Evolutionary conservation across 1,140 invertebrate genomes (phyloP), one percentile per base, ranked within the genome.

Genomic region (Reticulitermes speratus): DNA sequence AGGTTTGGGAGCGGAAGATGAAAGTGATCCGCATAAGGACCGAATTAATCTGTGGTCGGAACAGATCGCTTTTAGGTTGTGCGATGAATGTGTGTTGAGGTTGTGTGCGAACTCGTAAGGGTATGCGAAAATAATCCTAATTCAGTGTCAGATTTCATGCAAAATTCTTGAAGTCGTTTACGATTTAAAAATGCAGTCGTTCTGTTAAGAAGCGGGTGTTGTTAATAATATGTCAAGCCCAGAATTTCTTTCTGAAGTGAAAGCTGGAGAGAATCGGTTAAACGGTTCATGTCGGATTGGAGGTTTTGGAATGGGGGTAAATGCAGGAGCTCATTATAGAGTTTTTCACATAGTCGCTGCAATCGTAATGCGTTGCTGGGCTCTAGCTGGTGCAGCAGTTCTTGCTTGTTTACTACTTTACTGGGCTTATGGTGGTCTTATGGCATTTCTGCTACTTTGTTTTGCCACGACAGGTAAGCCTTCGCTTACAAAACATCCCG

Each of bases 391-490:
- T 45, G 89, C 93, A 82, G 93, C 93, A 38, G 89, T 95, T 75
- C 91, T 96, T 82, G 90, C 93, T 81, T 95, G 95, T 89, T 93
- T 96, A 87, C 89, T 97, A 87, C 91, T 97, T 32, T 97, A 96
- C 91, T 97, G 96, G 94, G 93, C 95, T 86, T 96, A 96, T 90
- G 96, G 97, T 82, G 95, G 95, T 88, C 89, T 96, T 82, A 90
- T 95, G 87, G 94, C 96, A 25, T 93, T 96, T 87, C 89, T 93
- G 32, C 92, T 97, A 44, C 92, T 97, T 83, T 92, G 93, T 84
- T 92, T 95, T 87, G 94, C 95, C 86, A 90, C 94, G 44, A 92
- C 94, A 91, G 93, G 95, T 96, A 93, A 89, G 86, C 19, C 1
- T 25, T 44, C 12, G 16, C 30, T 6, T 83, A 52, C 2, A 45